Conservation (phyloP, 2,888 invertebrate species). For the Orthosia gracilis region DNA sequence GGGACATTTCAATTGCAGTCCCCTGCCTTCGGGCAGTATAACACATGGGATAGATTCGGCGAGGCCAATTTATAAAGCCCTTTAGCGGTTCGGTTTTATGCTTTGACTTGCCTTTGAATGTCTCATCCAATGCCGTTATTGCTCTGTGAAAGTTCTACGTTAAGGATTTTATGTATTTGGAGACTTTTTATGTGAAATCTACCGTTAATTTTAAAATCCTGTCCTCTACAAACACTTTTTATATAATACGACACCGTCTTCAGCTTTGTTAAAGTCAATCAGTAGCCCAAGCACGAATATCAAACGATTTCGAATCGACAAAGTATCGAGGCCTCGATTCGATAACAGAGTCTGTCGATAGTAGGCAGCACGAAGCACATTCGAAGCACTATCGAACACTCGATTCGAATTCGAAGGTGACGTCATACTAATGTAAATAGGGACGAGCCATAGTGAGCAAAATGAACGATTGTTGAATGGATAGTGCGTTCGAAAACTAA, state of each 20-base stretch:
- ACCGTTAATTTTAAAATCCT: not conserved
- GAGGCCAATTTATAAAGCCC: constrained; percentile 57
- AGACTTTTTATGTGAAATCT: constrained; percentile 1
- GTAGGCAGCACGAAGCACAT: no score
- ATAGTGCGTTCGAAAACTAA: no score
- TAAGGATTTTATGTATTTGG: constrained; percentile 6
- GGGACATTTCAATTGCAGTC: constrained; percentile 90
- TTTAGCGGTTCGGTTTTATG: constrained; percentile 46
- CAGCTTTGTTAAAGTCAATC: constrained; percentile 44
- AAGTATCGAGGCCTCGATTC: no score
- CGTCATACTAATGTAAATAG: no score
- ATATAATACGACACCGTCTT: not conserved
- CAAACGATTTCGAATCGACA: no score
- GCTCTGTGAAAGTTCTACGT: constrained; percentile 17
- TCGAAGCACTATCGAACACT: no score
- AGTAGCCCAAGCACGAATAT: no score
- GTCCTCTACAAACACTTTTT: not conserved
- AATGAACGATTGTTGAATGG: no score
- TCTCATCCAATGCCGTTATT: constrained; percentile 34
- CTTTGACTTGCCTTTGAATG: constrained; percentile 52
- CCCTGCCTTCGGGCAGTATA: constrained; percentile 80
- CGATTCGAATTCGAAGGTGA: no score
- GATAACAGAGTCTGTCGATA: no score
- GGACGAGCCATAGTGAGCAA: no score
- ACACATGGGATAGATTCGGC: constrained; percentile 78